Evolutionary conservation across 2,888 invertebrate genomes (phyloP), one percentile per base, ranked within the genome.

Genomic region (Caenorhabditis uteleia): DNA sequence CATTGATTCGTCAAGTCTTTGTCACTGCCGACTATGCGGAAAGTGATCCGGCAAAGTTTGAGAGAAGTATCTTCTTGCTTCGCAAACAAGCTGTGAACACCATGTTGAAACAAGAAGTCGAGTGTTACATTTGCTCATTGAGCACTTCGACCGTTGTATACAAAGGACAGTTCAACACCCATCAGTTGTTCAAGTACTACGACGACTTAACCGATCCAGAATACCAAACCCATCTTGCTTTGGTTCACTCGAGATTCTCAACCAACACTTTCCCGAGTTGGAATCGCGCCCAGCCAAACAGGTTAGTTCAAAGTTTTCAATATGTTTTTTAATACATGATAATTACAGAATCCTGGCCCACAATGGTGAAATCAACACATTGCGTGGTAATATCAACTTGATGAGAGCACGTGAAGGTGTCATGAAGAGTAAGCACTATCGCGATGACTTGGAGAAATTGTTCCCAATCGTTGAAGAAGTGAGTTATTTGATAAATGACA

Each of bases 191-290:
- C 91, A 87, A 88, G 18, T 90, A 90, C 82, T 90, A 88, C 82
- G 82, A 84, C 53, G 90, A 90, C 82, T 85, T 90, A 49, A 68
- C 66, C n/a, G 74, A 84, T 75, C 84, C 86, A 2, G 84, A 85
- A 23, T 98, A 91, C 86, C 91, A 93, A 79, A 93, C 95, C 2
- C 95, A 97, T 85, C 86, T 98, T 84, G 93, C 97, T 38, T 86
- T 98, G 84, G 95, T 98, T 7, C 98, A 98, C 85, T 95, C 95
- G 36, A 88, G 98, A 73, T 98, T 98, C 87, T 97, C 97, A 14
- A 98, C 98, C 70, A 98, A 98, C 86, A 98, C 98, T 25, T 98
- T 98, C 84, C 98, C 98, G 16, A 94, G 93, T 84, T 98, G 98
- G 98, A 95, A 97, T 85, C 88, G 97, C 79, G 97, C 98, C 18